phyloP scores from a whole-genome alignment of 2,797 vertebrate species.

The Peromyscus attwateri region DNA sequence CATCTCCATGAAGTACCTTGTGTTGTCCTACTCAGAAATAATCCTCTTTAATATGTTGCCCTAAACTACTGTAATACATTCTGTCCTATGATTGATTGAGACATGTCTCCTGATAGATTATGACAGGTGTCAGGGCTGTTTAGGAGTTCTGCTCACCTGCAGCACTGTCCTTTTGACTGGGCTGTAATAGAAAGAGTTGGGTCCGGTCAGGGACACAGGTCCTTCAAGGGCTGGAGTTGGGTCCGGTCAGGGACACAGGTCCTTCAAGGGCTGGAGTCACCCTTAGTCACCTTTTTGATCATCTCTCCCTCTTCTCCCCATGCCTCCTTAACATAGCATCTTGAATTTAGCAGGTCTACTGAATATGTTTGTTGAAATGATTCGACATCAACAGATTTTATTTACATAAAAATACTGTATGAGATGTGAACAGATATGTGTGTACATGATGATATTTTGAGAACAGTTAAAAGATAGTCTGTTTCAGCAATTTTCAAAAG shows the following conservation, averaged over 20 bases:
- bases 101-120: not conserved
- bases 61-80: not conserved
- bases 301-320: not conserved
- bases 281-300: constrained; percentile 28
- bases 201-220: not conserved
- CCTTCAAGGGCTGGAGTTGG: not conserved
- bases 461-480: constrained; percentile 62
- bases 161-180: not conserved
- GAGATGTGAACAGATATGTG: constrained; percentile 66
- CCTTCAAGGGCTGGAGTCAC: not conserved
- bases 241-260: not conserved
- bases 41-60: not conserved
- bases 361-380: constrained; percentile 73
- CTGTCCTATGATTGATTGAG: constrained; percentile 25
- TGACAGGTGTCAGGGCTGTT: not conserved
- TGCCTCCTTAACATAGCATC: not conserved
- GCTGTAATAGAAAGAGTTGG: not conserved
- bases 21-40: constrained; percentile 23
- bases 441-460: constrained; percentile 66
- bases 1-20: constrained; percentile 2
- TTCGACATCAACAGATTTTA: constrained; percentile 76
- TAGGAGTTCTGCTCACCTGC: not conserved
- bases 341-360: constrained; percentile 65
- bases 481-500: constrained; percentile 44
- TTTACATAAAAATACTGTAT: constrained; percentile 78